Base-by-base conservation (phyloP, 2,888 invertebrate genomes). In the Xestobium rufovillosum region DNA sequence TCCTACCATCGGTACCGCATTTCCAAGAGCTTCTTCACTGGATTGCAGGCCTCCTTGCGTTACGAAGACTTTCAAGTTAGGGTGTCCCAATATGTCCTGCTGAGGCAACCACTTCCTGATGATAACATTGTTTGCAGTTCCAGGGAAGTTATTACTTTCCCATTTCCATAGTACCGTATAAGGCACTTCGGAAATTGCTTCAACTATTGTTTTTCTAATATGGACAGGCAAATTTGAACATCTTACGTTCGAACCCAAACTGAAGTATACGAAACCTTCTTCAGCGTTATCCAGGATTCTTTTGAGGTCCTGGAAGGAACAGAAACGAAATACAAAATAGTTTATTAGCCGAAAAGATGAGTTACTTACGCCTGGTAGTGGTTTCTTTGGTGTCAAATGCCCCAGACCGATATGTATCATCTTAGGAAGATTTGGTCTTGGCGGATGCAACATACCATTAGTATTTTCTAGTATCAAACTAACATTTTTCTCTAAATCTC, bases 301-400 rank as follows among this genome's bases (percentile, higher is more conserved):
- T 33, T 50, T 26, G n/a, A 53, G 33, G 26, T 43, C 35, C 51
- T 52, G 32, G 36, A 44, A 40, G 2, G 26, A 15, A 6, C 6
- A n/a, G 15, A 9, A 31, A 14, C 6, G 10, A n/a, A n/a, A n/a
- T n/a, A n/a, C n/a, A n/a, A n/a, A n/a, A n/a, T n/a, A n/a, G n/a
- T n/a, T n/a, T n/a, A n/a, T n/a, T n/a, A n/a, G n/a, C n/a, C n/a
- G n/a, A n/a, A n/a, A n/a, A n/a, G n/a, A n/a, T n/a, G n/a, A n/a
- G n/a, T n/a, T n/a, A n/a, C 37, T 48, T 52, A 67, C 70, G 54
- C 59, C 41, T 3, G 68, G 66, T 26, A 70, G 47, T 9, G 60
- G 51, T 35, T 64, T 61, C 4, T 56, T 40, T 3, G 59, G 57
- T 6, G 53, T 58, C 17, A 61, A 52, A 42, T 67, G 66, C 26